A percentile compares a stretch with the other conserved stretches of the same genome.
phyloP scores from a whole-genome alignment of 2,113 vertebrate genomes.

The Cyprinus carpio region DNA sequence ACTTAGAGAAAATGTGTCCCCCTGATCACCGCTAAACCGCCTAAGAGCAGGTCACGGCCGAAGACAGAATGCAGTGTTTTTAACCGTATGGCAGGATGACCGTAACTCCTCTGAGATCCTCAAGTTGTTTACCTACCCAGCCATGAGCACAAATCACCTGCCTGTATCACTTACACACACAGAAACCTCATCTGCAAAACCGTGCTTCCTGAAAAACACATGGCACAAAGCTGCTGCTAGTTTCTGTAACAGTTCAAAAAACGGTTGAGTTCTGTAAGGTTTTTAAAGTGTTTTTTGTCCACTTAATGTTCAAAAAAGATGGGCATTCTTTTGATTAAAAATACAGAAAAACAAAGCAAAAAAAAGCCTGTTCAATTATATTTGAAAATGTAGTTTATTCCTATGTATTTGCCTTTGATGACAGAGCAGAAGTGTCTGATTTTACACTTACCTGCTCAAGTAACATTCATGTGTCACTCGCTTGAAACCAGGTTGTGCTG shows the following conservation, averaged over 20 bases:
- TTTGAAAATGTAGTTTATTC: neutral
- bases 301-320: neutral
- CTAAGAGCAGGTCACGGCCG: neutral
- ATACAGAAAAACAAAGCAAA: neutral
- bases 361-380: neutral
- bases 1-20: neutral
- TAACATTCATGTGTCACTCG: too few species aligned
- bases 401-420: too few species aligned
- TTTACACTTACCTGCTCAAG: neutral
- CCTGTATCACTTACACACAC: neutral
- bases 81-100: neutral
- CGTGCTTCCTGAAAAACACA: too few species aligned
- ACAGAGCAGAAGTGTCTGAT: neutral
- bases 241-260: neutral
- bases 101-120: neutral
- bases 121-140: constrained; percentile 8
- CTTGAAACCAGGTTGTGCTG: too few species aligned
- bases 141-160: neutral
- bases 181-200: constrained; percentile 3
- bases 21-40: neutral
- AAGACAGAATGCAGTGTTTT: neutral
- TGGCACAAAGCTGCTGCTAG: neutral
- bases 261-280: neutral
- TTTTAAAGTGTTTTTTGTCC: neutral
- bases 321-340: neutral